Percentiles rank a stretch among this genome's conserved stretches.
phyloP scores from a whole-genome alignment of 2,888 invertebrate species.

The Euzetes globulus region DNA sequence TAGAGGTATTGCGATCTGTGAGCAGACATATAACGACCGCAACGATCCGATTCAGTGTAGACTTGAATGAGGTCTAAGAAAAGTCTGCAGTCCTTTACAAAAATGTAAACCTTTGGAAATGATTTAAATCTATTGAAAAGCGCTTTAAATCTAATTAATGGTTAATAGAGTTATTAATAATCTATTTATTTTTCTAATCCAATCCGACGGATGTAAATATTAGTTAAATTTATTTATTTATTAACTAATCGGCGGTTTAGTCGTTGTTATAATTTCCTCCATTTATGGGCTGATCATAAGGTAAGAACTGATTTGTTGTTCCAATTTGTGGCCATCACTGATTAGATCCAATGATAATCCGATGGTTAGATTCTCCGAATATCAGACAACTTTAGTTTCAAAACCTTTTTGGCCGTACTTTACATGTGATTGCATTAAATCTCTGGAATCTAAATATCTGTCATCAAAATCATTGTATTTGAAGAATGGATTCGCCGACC shows the following conservation, averaged over 20 bases:
- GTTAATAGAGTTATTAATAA: no score
- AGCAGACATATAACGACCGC: no score
- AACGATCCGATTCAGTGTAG: no score
- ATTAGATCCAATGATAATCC: not conserved
- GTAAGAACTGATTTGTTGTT: not conserved
- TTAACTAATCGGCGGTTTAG: not conserved
- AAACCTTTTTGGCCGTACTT: not conserved
- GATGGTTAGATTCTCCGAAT: not conserved
- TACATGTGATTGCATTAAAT: not conserved
- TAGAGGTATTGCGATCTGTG: no score
- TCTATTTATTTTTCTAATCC: no score
- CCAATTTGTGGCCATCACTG: no score
- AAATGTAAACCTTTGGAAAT: no score
- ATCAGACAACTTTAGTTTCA: not conserved
- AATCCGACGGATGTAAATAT: not conserved
- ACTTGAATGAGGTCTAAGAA: no score
- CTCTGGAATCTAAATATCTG: not conserved
- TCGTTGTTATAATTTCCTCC: not conserved
- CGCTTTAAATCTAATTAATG: no score
- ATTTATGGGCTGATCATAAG: slow-evolving; percentile 7
- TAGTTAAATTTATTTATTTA: not conserved
- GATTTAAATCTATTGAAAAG: no score
- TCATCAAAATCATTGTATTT: no score
- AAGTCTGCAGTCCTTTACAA: no score
- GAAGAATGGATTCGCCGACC: slow-evolving; percentile 14